phyloP scores from a whole-genome alignment of 1,140 invertebrate genomes.

The Coenobita brevimanus region DNA sequence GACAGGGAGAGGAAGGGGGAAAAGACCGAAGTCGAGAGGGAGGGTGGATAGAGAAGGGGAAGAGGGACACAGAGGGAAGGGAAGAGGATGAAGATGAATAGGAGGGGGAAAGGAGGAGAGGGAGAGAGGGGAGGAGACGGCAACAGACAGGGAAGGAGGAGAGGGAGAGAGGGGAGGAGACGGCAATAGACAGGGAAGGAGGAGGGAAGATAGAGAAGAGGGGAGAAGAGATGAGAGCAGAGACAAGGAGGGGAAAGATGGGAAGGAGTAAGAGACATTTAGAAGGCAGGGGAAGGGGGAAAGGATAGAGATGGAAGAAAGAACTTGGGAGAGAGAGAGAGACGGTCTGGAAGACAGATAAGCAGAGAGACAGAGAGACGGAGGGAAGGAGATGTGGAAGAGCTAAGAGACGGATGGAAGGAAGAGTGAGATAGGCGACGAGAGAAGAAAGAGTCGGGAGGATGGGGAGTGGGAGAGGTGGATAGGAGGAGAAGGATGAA shows the following conservation, averaged over 20 bases:
- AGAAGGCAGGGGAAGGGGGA: neutral
- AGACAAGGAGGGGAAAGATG: neutral
- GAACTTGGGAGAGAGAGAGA: neutral
- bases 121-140: neutral
- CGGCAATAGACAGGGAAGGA: neutral
- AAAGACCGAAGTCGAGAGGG: neutral
- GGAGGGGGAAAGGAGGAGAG: neutral
- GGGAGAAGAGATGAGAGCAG: neutral
- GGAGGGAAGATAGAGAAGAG: neutral
- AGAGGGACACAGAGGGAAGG: too few species aligned
- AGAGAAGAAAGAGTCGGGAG: too few species aligned
- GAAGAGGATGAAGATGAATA: neutral
- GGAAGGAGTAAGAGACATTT: neutral
- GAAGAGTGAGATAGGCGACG: too few species aligned
- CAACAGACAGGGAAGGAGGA: neutral
- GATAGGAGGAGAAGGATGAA: too few species aligned
- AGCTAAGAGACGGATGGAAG: too few species aligned
- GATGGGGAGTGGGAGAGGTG: too few species aligned
- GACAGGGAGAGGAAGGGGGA: neutral
- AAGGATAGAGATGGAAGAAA: too few species aligned
- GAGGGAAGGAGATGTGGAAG: constrained; percentile 4
- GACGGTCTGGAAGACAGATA: neutral
- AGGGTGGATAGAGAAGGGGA: neutral
- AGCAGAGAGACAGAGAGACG: neutral
- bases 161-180: neutral